Conservation (phyloP, 2,888 invertebrate genomes). For the Kryphioiulus occultus region DNA sequence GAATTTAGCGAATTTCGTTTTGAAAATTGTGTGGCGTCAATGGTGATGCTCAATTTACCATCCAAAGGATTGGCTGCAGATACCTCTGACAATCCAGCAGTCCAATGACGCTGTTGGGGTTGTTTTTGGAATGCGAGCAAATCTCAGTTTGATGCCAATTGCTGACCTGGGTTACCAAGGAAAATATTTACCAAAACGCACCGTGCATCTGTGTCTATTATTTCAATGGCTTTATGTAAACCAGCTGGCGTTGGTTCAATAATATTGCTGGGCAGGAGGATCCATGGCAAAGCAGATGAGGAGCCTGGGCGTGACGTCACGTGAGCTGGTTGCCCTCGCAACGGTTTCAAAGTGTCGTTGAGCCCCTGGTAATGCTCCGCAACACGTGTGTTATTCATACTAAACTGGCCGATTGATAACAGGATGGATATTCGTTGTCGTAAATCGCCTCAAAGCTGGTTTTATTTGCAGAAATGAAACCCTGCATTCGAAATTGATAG, state of each 20-base stretch:
- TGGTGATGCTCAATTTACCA: too few relatives aligned
- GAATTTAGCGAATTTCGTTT: too few relatives aligned
- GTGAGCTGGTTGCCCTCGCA: neutral
- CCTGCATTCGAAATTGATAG: neutral
- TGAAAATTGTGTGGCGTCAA: too few relatives aligned
- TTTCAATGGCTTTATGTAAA: conserved; percentile 27
- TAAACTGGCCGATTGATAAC: neutral
- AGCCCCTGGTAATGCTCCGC: neutral
- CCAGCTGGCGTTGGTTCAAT: neutral
- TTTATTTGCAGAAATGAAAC: neutral
- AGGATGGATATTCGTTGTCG: neutral
- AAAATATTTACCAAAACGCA: neutral
- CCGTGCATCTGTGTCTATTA: neutral
- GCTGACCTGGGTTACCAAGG: neutral
- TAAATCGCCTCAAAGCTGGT: neutral
- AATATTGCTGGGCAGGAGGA: neutral
- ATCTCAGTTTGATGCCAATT: neutral
- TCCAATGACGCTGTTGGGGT: neutral
- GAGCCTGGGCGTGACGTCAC: neutral
- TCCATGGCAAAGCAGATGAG: neutral
- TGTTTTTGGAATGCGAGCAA: neutral
- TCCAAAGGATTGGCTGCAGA: neutral
- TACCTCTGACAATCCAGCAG: neutral
- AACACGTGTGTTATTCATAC: conserved; percentile 20
- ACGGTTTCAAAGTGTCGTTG: neutral